Evolutionary conservation across 2,888 invertebrate genomes (phyloP).

Genomic region (Notodonta dromedarius): DNA sequence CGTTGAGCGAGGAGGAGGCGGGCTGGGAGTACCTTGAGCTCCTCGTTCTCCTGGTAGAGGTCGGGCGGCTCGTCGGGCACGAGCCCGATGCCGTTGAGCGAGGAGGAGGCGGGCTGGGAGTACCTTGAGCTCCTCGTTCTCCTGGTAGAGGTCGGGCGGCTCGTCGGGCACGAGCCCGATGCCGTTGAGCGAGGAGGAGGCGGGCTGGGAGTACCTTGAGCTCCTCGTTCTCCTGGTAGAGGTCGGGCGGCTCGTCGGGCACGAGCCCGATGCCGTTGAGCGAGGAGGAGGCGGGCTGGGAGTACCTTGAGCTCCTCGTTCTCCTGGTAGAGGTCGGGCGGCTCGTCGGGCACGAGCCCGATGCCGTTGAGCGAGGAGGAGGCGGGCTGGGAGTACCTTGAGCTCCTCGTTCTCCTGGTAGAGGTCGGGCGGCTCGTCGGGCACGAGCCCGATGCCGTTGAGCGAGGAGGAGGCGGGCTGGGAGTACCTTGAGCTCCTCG

Average conservation of each 20-base stretch:
- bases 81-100: slow-evolving; percentile 93
- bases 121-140: no score
- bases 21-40: no score
- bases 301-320: no score
- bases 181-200: slow-evolving; percentile 93
- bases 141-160: slow-evolving; percentile 93
- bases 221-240: slow-evolving; percentile 96
- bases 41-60: slow-evolving; percentile 95
- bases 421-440: slow-evolving; percentile 93
- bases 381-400: no score
- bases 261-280: slow-evolving; percentile 94
- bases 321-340: slow-evolving; percentile 94
- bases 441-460: slow-evolving; percentile 93
- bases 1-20: slow-evolving; percentile 93
- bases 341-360: slow-evolving; percentile 92
- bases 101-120: slow-evolving; percentile 93
- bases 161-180: slow-evolving; percentile 94
- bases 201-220: no score
- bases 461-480: slow-evolving; percentile 93
- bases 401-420: slow-evolving; percentile 96
- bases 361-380: slow-evolving; percentile 94
- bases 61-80: slow-evolving; percentile 94
- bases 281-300: slow-evolving; percentile 93
- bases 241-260: slow-evolving; percentile 92
- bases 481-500: no score